A percentile compares a stretch with the other conserved stretches of the same genome.
phyloP scores from a whole-genome alignment of 2,113 vertebrate species.

The Rattus rattus region DNA sequence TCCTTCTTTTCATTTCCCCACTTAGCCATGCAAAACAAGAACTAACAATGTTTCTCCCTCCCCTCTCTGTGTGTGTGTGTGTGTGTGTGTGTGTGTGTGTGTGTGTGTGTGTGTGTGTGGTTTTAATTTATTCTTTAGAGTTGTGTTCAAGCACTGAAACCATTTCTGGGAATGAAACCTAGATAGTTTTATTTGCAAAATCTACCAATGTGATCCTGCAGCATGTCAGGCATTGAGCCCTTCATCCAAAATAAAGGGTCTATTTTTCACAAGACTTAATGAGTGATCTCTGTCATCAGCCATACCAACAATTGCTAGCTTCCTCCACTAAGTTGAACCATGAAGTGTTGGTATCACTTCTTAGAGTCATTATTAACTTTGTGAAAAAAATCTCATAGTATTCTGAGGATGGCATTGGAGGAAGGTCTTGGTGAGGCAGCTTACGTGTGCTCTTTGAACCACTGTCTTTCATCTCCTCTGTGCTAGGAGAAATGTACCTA shows the following conservation, averaged over 20 bases:
- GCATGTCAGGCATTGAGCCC: not conserved
- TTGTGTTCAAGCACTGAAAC: not conserved
- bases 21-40: not conserved
- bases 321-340: not conserved
- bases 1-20: not conserved
- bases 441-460: not conserved
- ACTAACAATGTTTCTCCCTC: not conserved
- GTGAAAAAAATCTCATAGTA: not conserved
- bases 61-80: not conserved
- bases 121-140: constrained; percentile 1
- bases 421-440: not conserved
- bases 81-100: not conserved
- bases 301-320: not conserved
- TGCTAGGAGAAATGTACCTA: not conserved
- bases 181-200: constrained; percentile 39
- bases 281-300: not conserved
- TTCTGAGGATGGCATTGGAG: not conserved
- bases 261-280: not conserved
- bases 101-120: not conserved
- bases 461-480: not conserved
- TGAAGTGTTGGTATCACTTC: not conserved
- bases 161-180: constrained; percentile 7
- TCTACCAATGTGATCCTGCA: not conserved
- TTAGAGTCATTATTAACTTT: not conserved
- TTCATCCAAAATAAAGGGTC: not conserved